These are phyloP conservation scores for Edolisoma coerulescens DNA, from an alignment of 2,113 vertebrate species.

Conservation along the genomic window DNA sequence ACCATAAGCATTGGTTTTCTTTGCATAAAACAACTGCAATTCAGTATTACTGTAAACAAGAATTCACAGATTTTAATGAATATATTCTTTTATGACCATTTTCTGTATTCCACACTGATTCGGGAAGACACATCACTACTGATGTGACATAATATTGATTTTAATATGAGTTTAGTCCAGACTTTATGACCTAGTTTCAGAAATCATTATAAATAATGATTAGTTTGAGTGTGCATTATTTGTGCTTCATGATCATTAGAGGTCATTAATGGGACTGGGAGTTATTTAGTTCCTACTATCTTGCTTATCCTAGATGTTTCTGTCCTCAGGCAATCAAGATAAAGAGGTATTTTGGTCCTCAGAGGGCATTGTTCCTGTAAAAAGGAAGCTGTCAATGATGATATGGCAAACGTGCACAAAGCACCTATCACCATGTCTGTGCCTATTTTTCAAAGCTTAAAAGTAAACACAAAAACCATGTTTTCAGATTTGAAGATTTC, in stretches of 20 bases:
- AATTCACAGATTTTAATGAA: neutral
- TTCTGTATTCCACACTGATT: neutral
- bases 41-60: neutral
- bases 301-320: neutral
- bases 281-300: neutral
- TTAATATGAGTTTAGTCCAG: conserved; percentile 10
- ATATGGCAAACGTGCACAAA: neutral
- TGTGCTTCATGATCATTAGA: neutral
- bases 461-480: neutral
- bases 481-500: neutral
- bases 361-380: neutral
- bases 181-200: neutral
- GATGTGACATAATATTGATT: neutral
- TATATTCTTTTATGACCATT: neutral
- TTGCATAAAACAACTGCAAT: neutral
- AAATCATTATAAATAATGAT: conserved; percentile 45
- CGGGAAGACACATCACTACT: neutral
- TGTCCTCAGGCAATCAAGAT: neutral
- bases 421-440: neutral
- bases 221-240: neutral
- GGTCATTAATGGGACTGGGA: neutral
- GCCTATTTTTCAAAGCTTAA: neutral
- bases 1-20: neutral
- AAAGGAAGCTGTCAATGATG: neutral
- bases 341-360: neutral